phyloP scores from a whole-genome alignment of 2,888 invertebrate species.

The Erannis defoliaria region DNA sequence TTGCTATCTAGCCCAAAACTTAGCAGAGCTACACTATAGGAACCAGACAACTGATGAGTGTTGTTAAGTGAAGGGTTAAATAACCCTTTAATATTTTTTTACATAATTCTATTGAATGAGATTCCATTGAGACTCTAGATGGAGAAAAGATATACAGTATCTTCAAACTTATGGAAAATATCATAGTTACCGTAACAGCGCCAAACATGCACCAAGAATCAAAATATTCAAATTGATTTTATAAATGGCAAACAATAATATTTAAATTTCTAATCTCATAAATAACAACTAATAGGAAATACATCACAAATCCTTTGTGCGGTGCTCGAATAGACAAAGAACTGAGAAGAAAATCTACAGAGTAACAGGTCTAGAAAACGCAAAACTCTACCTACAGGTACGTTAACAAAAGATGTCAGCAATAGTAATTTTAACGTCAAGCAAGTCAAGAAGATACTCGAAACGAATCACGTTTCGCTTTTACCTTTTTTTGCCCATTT shows the following conservation, averaged over 20 bases:
- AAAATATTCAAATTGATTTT: not conserved
- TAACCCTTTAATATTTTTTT: too few species aligned
- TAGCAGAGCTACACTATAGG: too few species aligned
- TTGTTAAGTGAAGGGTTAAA: too few species aligned
- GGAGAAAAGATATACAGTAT: not conserved
- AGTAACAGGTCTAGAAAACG: not conserved
- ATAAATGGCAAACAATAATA: conserved; percentile 9
- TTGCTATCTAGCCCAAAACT: too few species aligned
- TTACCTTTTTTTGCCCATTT: too few species aligned
- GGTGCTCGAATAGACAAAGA: conserved; percentile 42
- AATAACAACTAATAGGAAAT: conserved; percentile 52
- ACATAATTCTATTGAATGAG: too few species aligned
- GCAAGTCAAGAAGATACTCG: too few species aligned
- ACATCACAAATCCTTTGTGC: conserved; percentile 57
- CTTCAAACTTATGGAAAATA: not conserved
- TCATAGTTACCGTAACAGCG: not conserved
- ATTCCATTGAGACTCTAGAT: conserved; percentile 7
- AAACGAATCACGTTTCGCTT: too few species aligned
- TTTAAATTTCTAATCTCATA: conserved; percentile 10
- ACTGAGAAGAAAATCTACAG: conserved; percentile 10
- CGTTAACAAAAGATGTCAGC: not conserved
- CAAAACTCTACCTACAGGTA: not conserved
- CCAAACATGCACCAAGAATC: conserved; percentile 24
- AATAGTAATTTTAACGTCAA: too few species aligned
- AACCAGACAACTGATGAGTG: too few species aligned